Evolutionary conservation across 1,140 invertebrate species (phyloP).

Genomic region (Caenorhabditis inopinata): DNA sequence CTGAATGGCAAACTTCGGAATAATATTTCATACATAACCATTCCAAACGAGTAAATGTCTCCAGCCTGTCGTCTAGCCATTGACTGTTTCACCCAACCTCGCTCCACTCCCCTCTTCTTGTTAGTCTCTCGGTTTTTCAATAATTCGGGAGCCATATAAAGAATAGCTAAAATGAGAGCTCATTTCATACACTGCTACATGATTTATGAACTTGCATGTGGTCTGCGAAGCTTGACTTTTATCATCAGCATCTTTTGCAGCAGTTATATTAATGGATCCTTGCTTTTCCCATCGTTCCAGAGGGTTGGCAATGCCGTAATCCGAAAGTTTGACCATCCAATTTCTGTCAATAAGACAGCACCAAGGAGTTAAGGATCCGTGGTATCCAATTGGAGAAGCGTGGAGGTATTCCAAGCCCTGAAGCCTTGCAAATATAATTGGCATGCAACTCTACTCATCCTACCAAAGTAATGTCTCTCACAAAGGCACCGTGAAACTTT

Average conservation of each 20-base stretch:
- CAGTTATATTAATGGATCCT: constrained; percentile 49
- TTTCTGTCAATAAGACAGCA: constrained; percentile 60
- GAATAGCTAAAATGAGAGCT: constrained; percentile 28
- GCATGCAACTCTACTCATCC: too few relatives aligned
- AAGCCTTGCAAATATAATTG: too few relatives aligned
- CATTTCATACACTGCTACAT: background rate
- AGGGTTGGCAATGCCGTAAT: constrained; percentile 61
- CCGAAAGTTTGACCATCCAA: constrained; percentile 63
- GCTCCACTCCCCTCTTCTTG: constrained; percentile 44
- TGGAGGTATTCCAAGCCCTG: constrained; percentile 46
- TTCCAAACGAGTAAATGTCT: constrained; percentile 65
- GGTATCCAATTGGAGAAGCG: constrained; percentile 62
- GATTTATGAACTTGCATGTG: constrained; percentile 46
- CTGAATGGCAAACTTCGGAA: constrained; percentile 57
- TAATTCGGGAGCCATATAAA: constrained; percentile 49
- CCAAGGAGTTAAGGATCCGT: constrained; percentile 62
- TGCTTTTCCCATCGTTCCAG: constrained; percentile 65
- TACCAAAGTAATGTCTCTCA: constrained; percentile 63
- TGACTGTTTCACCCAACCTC: constrained; percentile 45
- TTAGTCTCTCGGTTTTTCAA: constrained; percentile 48
- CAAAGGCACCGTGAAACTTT: constrained; percentile 65
- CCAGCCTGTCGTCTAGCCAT: constrained; percentile 52
- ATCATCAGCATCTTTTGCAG: constrained; percentile 53
- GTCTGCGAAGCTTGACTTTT: constrained; percentile 58
- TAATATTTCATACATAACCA: constrained; percentile 66